Conservation (phyloP, 2,888 invertebrate genomes). For the Coelopa pilipes region DNA sequence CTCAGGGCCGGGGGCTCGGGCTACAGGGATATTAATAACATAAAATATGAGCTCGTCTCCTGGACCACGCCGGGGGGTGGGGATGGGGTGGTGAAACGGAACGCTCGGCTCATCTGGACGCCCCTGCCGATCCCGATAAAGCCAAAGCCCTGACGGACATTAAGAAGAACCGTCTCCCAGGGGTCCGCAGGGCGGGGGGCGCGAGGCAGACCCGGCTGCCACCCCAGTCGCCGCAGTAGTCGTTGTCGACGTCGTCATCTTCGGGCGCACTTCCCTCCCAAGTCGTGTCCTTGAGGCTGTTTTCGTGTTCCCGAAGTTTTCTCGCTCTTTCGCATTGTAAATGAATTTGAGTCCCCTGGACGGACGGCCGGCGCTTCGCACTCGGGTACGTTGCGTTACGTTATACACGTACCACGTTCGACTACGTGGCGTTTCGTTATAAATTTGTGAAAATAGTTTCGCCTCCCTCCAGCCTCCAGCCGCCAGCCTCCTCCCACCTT, state of each 20-base stretch:
- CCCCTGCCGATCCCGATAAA: neutral
- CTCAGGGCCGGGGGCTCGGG: too few relatives aligned
- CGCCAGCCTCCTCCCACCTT: too few relatives aligned
- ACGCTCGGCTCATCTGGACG: neutral
- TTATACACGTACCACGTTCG: constrained; percentile 43
- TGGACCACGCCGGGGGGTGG: neutral
- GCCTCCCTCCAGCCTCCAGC: constrained; percentile 5
- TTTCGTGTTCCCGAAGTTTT: constrained; percentile 36
- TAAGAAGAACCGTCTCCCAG: constrained; percentile 14
- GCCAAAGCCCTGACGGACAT: constrained; percentile 7
- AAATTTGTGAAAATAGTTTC: constrained; percentile 48
- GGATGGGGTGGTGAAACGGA: neutral
- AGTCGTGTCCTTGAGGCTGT: constrained; percentile 52
- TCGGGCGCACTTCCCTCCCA: neutral
- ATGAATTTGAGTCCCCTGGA: constrained; percentile 26
- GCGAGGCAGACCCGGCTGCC: too few relatives aligned
- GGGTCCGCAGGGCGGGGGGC: too few relatives aligned
- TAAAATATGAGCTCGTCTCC: constrained; percentile 27
- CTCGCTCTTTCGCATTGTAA: constrained; percentile 28
- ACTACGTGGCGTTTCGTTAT: constrained; percentile 48
- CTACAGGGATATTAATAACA: constrained; percentile 28
- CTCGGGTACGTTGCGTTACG: constrained; percentile 15
- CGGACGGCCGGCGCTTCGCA: constrained; percentile 1
- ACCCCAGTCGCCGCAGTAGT: neutral
- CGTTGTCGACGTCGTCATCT: neutral